These are phyloP conservation scores for Rhyacophila evoluta DNA, from an alignment of 2,888 invertebrate species.

Conservation along the genomic window DNA sequence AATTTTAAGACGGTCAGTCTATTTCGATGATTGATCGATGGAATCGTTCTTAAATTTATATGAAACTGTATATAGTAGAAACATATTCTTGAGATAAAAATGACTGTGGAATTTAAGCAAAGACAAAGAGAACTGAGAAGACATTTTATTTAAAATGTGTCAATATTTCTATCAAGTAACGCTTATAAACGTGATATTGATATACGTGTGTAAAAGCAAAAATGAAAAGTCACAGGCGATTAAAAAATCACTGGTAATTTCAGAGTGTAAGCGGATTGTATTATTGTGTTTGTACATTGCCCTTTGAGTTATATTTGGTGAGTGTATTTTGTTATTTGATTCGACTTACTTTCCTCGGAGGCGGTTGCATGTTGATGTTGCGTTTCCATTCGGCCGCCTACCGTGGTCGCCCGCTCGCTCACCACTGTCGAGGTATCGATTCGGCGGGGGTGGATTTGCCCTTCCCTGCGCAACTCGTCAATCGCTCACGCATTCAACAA, in stretches of 20 bases:
- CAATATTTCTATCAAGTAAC: neutral
- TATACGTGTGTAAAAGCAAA: neutral
- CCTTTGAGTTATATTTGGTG: neutral
- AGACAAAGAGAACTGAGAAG: neutral
- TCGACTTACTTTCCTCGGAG: constrained; percentile 83
- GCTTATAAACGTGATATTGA: neutral
- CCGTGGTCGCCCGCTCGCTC: constrained; percentile 26
- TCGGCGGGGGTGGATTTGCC: constrained; percentile 28
- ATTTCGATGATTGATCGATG: neutral
- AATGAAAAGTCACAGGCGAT: neutral
- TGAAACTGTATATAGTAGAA: neutral
- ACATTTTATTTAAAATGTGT: neutral
- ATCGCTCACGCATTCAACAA: constrained; percentile 26
- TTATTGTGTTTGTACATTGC: too few relatives aligned
- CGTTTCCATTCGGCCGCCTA: constrained; percentile 40
- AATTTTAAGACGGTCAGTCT: too few relatives aligned
- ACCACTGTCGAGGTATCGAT: constrained; percentile 41
- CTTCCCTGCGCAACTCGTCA: constrained; percentile 30
- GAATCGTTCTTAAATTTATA: neutral
- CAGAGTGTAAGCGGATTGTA: too few relatives aligned
- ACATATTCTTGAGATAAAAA: neutral
- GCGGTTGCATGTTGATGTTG: constrained; percentile 80
- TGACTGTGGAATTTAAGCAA: neutral
- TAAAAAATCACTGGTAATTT: neutral
- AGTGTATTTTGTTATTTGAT: neutral